Evolutionary conservation across 53 echinoderm and acorn worm species (phyloP).

Genomic region (Pentamera pediparva): DNA sequence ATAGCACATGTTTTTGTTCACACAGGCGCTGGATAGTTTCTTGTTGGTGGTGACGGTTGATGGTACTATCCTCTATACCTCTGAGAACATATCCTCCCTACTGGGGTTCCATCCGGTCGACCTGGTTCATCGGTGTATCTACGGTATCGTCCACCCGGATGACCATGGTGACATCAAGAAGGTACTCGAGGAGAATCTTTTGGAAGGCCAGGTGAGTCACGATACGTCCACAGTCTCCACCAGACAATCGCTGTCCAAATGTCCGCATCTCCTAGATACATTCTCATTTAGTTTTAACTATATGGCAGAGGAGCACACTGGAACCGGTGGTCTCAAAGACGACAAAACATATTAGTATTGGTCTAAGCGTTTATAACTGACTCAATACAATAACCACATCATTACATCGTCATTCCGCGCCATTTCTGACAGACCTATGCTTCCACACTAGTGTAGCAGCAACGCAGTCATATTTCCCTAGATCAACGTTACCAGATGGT

Average conservation of each 20-base stretch:
- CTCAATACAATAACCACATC: no score
- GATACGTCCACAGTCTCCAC: no score
- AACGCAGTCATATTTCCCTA: no score
- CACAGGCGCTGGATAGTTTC: conserved; percentile 86
- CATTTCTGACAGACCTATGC: no score
- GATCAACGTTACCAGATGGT: no score
- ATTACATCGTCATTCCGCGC: no score
- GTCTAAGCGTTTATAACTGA: no score
- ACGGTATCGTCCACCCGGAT: conserved; percentile 94
- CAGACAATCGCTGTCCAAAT: no score
- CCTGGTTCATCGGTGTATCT: conserved; percentile 91
- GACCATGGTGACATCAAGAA: conserved; percentile 83
- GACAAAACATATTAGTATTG: no score
- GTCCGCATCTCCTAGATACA: no score
- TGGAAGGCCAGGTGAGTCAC: conserved; percentile 1
- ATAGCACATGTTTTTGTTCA: background rate
- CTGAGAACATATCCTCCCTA: conserved; percentile 90
- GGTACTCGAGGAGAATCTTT: conserved; percentile 66
- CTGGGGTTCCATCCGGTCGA: conserved; percentile 94
- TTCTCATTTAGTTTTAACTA: background rate
- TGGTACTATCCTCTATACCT: conserved; percentile 88
- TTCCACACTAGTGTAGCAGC: no score
- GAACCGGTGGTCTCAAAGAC: no score
- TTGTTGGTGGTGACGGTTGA: conserved; percentile 86
- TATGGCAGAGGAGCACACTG: background rate